A percentile compares a stretch with the other conserved stretches of the same genome.
These are phyloP conservation scores for Anthophora plumipes DNA, from an alignment of 2,888 invertebrate genomes.

Conservation along the genomic window DNA sequence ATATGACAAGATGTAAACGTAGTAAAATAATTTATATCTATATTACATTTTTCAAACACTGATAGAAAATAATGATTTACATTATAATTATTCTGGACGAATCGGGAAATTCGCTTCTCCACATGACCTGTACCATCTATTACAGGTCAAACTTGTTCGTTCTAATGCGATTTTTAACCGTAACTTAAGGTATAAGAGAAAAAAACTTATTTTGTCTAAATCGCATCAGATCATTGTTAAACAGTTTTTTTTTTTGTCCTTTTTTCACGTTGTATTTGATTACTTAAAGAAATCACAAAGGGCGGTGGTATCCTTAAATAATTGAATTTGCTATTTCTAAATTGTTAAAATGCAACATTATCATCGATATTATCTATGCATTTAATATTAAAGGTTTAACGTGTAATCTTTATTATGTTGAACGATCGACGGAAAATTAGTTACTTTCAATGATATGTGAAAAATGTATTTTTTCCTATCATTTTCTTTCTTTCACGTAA, in stretches of 20 bases:
- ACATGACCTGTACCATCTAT: conserved; percentile 44
- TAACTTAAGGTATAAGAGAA: conserved; percentile 12
- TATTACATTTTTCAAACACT: conserved; percentile 67
- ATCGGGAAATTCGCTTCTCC: conserved; percentile 74
- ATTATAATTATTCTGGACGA: conserved; percentile 64
- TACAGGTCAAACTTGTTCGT: conserved; percentile 28
- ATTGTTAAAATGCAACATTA: conserved; percentile 40
- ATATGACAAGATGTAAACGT: conserved; percentile 68
- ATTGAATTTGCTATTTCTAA: conserved; percentile 20
- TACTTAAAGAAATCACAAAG: background rate
- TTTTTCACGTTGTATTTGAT: conserved; percentile 9
- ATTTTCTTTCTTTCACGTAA: conserved; percentile 8
- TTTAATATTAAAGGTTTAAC: conserved; percentile 50
- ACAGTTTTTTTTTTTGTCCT: background rate
- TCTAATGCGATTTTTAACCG: conserved; percentile 34
- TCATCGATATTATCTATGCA: conserved; percentile 48
- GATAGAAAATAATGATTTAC: conserved; percentile 40
- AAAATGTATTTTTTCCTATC: conserved; percentile 16
- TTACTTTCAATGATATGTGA: conserved; percentile 21
- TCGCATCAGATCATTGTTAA: background rate
- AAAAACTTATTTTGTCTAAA: conserved; percentile 21
- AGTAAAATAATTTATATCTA: conserved; percentile 62
- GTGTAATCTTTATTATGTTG: conserved; percentile 48
- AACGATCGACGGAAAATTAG: conserved; percentile 26
- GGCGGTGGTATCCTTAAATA: conserved; percentile 4